Evolutionary conservation across 2,113 vertebrate species (phyloP).

Genomic region (Poeciliopsis prolifica): DNA sequence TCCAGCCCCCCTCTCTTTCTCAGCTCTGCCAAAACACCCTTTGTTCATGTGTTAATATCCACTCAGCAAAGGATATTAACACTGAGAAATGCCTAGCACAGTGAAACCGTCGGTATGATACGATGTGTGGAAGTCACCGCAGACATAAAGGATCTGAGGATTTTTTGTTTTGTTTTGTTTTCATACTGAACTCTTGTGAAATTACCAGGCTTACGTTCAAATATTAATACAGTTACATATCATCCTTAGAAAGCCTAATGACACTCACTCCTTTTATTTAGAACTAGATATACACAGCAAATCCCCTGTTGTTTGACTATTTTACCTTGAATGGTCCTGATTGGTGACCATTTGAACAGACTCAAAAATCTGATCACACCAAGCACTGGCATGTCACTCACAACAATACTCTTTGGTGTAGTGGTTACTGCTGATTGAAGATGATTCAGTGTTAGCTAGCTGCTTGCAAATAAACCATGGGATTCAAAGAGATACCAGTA

Average conservation of each 20-base stretch:
- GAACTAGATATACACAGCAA: neutral
- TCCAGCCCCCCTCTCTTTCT: slow-evolving; percentile 48
- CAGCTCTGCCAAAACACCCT: slow-evolving; percentile 53
- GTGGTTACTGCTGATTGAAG: too few relatives aligned
- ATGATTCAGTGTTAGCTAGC: too few relatives aligned
- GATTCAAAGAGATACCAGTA: too few relatives aligned
- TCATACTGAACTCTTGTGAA: neutral
- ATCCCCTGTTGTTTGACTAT: neutral
- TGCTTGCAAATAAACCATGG: too few relatives aligned
- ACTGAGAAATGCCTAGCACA: slow-evolving; percentile 59
- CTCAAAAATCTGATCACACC: neutral
- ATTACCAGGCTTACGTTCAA: neutral
- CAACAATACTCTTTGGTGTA: neutral
- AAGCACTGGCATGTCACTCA: neutral
- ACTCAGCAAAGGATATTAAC: slow-evolving; percentile 79
- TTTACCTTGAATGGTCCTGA: neutral
- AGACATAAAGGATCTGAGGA: slow-evolving; percentile 28
- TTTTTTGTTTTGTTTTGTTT: neutral
- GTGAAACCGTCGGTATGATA: slow-evolving; percentile 44
- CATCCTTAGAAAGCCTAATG: neutral
- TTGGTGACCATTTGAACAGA: neutral
- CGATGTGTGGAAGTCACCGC: slow-evolving; percentile 46
- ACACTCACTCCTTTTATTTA: neutral
- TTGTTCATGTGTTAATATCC: slow-evolving; percentile 63
- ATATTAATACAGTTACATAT: neutral